Conservation (phyloP, 2,113 vertebrate species). For the Gnathonemus echidnorhynchus region DNA sequence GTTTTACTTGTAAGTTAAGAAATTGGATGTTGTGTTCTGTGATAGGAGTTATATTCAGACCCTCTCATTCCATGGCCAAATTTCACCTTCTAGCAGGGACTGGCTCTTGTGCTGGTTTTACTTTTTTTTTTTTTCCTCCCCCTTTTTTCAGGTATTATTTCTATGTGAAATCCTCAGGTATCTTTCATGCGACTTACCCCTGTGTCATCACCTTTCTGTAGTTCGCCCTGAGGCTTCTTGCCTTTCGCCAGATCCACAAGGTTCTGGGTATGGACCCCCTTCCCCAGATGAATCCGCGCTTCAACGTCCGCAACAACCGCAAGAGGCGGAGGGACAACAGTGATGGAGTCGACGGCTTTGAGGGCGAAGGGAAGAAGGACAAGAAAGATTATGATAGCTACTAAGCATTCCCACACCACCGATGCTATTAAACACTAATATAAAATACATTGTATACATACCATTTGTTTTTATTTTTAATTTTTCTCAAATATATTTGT, state of each 20-base stretch:
- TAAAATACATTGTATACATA: slow-evolving; percentile 4
- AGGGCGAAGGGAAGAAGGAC: slow-evolving; percentile 97
- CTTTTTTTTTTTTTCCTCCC: not conserved
- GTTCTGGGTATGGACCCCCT: slow-evolving; percentile 86
- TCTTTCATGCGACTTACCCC: not conserved
- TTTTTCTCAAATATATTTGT: not conserved
- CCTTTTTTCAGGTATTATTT: not conserved
- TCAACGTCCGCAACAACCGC: slow-evolving; percentile 85
- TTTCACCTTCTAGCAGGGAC: not conserved
- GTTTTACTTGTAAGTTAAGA: not conserved
- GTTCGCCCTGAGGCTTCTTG: slow-evolving; percentile 83
- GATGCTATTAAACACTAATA: not conserved
- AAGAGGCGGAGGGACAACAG: slow-evolving; percentile 92
- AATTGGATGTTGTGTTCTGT: not conserved
- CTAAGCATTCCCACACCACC: slow-evolving; percentile 46
- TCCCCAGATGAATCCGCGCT: slow-evolving; percentile 87
- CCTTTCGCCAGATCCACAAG: slow-evolving; percentile 89
- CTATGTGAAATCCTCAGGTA: not conserved
- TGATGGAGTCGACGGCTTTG: slow-evolving; percentile 87
- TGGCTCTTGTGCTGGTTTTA: not conserved
- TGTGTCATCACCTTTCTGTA: slow-evolving; percentile 35
- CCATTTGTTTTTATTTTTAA: not conserved
- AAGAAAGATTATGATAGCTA: slow-evolving; percentile 95
- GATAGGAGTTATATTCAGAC: not conserved
- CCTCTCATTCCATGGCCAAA: not conserved